Conservation (phyloP, 2,113 vertebrate species). For the Pyxicephalus adspersus region DNA sequence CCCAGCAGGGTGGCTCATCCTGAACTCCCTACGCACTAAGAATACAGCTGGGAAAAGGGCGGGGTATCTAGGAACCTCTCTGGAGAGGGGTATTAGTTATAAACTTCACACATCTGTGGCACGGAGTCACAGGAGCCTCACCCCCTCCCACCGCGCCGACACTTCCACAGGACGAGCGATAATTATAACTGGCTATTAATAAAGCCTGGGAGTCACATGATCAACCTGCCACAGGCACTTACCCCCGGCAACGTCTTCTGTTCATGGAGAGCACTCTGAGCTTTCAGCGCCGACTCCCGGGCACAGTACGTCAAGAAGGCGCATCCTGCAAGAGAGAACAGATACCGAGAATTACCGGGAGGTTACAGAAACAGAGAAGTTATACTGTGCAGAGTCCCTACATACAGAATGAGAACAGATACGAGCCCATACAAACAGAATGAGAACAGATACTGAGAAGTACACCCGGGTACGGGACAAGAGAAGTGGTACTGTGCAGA, state of each 20-base stretch:
- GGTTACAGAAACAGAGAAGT: background rate
- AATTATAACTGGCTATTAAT: constrained; percentile 38
- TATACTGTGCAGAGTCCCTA: background rate
- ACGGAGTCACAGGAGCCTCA: background rate
- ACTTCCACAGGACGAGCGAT: background rate
- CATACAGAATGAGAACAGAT: background rate
- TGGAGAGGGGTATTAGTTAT: background rate
- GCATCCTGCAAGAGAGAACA: constrained; percentile 76
- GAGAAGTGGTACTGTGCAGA: background rate
- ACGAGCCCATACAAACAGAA: background rate
- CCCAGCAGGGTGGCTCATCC: no score
- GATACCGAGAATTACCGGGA: background rate
- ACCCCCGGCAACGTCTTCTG: constrained; percentile 91
- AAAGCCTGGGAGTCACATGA: background rate
- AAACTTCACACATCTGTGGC: background rate
- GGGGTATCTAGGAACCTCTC: no score
- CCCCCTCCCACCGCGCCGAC: background rate
- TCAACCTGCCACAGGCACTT: constrained; percentile 62
- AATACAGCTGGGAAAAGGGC: no score
- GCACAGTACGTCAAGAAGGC: constrained; percentile 92
- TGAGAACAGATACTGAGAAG: background rate
- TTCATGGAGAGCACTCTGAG: constrained; percentile 90
- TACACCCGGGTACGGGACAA: background rate
- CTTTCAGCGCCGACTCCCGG: constrained; percentile 89
- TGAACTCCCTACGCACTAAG: no score